Base-by-base conservation (phyloP, 2,888 invertebrate genomes). In the Tillus elongatus region DNA sequence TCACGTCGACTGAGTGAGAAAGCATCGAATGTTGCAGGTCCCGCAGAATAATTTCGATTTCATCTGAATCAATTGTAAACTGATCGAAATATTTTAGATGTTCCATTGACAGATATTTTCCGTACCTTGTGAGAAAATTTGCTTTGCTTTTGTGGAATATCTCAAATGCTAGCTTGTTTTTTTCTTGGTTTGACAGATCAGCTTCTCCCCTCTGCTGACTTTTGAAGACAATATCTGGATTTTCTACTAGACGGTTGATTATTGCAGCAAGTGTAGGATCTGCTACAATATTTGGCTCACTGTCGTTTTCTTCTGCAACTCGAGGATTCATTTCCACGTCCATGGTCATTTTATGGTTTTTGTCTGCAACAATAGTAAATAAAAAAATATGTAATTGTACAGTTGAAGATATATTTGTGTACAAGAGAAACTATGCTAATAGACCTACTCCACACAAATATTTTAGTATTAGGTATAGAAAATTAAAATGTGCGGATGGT, bases 141-240 rank as follows among this genome's bases (percentile, higher is more conserved):
- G 72, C 68, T 9, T 80, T 78, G 51, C 77, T 86, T 44, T 74
- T 72, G 9, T 70, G 60, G 41, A 82, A 77, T 6, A 85, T 56
- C 11, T 77, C 68, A 33, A 64, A 59, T 0, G 84, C 84, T 45
- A 87, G 79, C 48, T 70, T 60, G 49, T 72, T 68, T 66, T 88
- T 91, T 50, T 91, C 83, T 11, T 65, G 58, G 1, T 69, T 62
- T 3, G 73, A 74, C 33, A 91, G 60, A 54, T 90, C 88, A 1
- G 75, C 73, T 60, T 90, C 87, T 52, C 77, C 77, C 33, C 79
- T 70, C 63, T 88, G 89, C 57, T 91, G 85, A 54, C 82, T 86
- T 67, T 84, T 87, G 52, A 91, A 88, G 44, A 77, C 72, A 28
- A 79, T 74, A 41, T 72, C 72, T 30, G 73, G 69, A 52, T 76